These are phyloP conservation scores for Stenurella melanura DNA, from an alignment of 2,888 invertebrate genomes.

Conservation along the genomic window DNA sequence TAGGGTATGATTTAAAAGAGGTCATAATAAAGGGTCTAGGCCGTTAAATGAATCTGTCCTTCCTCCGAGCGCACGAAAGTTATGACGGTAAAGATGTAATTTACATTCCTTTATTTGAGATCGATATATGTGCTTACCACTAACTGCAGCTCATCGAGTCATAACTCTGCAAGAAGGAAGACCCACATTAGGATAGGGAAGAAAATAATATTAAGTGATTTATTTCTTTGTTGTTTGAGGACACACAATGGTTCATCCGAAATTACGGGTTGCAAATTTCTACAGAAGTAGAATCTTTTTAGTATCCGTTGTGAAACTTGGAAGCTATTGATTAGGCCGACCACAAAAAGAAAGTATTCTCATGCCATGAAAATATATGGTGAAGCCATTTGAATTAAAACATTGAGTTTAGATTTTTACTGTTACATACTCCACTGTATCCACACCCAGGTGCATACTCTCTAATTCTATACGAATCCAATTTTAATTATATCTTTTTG, in stretches of 20 bases:
- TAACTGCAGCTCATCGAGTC: not conserved
- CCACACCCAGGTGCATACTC: too few species aligned
- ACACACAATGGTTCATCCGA: slow-evolving; percentile 3
- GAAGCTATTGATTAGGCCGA: not conserved
- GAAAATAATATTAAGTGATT: slow-evolving; percentile 7
- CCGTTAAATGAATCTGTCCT: not conserved
- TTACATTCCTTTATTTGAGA: slow-evolving; percentile 7
- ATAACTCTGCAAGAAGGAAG: slow-evolving; percentile 7
- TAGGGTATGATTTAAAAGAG: not conserved
- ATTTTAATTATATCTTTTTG: too few species aligned
- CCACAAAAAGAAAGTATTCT: not conserved
- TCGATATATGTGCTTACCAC: slow-evolving; percentile 7
- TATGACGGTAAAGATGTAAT: slow-evolving; percentile 4
- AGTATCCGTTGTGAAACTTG: not conserved
- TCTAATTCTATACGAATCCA: too few species aligned
- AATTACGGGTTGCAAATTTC: not conserved
- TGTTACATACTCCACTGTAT: too few species aligned
- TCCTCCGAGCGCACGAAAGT: not conserved
- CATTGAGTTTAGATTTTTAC: too few species aligned
- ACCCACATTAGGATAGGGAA: not conserved
- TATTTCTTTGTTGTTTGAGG: slow-evolving; percentile 7
- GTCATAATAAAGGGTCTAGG: not conserved
- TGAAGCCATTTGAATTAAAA: too few species aligned
- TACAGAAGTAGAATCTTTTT: slow-evolving; percentile 4
- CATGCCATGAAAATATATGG: not conserved